Evolutionary conservation across 2,888 invertebrate genomes (phyloP).

Genomic region (Melieria omissa): DNA sequence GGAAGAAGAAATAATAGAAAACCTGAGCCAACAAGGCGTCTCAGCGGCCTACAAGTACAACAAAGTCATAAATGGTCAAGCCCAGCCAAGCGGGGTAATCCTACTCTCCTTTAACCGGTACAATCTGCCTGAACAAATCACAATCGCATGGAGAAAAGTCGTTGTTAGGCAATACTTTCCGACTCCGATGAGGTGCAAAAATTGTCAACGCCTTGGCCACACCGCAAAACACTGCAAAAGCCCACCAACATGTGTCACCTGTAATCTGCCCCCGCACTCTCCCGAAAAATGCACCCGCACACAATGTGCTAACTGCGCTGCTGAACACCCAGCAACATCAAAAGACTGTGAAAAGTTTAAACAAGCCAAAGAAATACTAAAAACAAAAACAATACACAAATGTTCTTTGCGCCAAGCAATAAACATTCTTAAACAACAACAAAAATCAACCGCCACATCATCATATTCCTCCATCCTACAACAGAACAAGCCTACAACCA

Average conservation of each 20-base stretch:
- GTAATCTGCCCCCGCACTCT: neutral
- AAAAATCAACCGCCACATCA: too few species aligned
- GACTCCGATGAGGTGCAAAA: slow-evolving; percentile 22
- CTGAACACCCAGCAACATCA: slow-evolving; percentile 2
- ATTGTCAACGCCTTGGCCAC: neutral
- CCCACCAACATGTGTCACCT: neutral
- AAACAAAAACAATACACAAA: slow-evolving; percentile 8
- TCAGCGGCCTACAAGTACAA: slow-evolving; percentile 7
- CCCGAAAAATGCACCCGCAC: slow-evolving; percentile 1
- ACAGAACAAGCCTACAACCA: too few species aligned
- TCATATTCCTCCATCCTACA: too few species aligned
- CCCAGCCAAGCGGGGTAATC: slow-evolving; percentile 7
- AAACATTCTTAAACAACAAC: neutral
- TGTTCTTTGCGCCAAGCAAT: slow-evolving; percentile 1
- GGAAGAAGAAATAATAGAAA: slow-evolving; percentile 23
- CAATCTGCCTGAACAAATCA: slow-evolving; percentile 10
- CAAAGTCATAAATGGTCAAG: slow-evolving; percentile 1
- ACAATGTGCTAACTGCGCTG: neutral
- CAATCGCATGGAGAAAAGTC: slow-evolving; percentile 20
- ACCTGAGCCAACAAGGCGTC: slow-evolving; percentile 19
- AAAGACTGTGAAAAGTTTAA: slow-evolving; percentile 1
- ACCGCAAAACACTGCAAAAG: slow-evolving; percentile 17
- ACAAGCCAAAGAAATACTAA: slow-evolving; percentile 7
- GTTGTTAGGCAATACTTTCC: slow-evolving; percentile 11
- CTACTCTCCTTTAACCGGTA: slow-evolving; percentile 18